A percentile compares a stretch with the other conserved stretches of the same genome.
Evolutionary conservation across 2,888 invertebrate species (phyloP).

Genomic region (Phalangium opilio): DNA sequence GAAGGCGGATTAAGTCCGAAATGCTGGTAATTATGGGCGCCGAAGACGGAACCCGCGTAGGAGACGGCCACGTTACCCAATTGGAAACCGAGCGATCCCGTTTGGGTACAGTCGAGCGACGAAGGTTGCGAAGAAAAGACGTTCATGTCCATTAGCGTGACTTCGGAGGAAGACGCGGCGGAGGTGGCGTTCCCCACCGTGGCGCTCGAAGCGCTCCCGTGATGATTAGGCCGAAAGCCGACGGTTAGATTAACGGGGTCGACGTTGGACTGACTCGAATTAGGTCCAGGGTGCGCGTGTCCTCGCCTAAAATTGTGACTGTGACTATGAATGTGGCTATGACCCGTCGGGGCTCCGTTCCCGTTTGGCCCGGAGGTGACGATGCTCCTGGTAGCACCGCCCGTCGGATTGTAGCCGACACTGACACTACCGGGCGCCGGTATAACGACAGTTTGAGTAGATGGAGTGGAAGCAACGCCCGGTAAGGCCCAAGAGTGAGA

Average conservation of each 20-base stretch:
- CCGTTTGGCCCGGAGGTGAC: background rate
- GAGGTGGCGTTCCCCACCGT: conserved; percentile 16
- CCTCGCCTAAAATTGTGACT: conserved; percentile 16
- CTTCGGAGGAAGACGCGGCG: conserved; percentile 17
- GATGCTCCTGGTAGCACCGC: conserved; percentile 15
- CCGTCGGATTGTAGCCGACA: conserved; percentile 13
- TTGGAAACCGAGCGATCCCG: conserved; percentile 33
- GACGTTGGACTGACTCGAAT: conserved; percentile 10
- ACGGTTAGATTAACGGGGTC: conserved; percentile 3
- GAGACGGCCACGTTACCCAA: conserved; percentile 20
- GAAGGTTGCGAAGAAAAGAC: conserved; percentile 23
- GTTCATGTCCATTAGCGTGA: conserved; percentile 24
- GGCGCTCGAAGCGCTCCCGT: conserved; percentile 13
- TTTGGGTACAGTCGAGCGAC: conserved; percentile 31
- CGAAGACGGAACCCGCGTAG: conserved; percentile 13
- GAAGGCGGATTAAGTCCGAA: conserved; percentile 10
- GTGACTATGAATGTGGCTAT: conserved; percentile 16
- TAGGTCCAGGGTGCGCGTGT: conserved; percentile 12
- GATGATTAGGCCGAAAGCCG: conserved; percentile 3
- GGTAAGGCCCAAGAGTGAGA: conserved; percentile 12
- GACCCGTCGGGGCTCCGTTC: conserved; percentile 4
- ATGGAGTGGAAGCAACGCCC: conserved; percentile 11
- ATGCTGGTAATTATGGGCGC: conserved; percentile 13
- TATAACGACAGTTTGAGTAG: conserved; percentile 6
- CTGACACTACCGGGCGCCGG: conserved; percentile 9